Conservation (phyloP, 2,888 invertebrate species). For the Drosophila paracracens region DNA sequence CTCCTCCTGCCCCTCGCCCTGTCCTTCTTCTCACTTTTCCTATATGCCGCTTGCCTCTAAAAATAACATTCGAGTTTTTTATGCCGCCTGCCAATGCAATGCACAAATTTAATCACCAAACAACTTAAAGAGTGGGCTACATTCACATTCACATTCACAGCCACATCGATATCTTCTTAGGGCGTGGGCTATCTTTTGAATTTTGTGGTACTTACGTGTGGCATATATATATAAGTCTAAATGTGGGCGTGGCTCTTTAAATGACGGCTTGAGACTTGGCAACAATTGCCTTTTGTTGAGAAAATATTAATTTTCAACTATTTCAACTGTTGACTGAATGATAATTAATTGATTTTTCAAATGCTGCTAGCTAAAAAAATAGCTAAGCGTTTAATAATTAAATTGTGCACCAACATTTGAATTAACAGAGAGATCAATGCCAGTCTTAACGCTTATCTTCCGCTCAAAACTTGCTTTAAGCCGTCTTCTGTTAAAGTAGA, state of each 20-base stretch:
- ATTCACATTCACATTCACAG: slow-evolving; percentile 34
- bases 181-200: slow-evolving; percentile 21
- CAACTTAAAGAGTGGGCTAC: slow-evolving; percentile 41
- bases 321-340: neutral
- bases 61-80: slow-evolving; percentile 65
- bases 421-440: slow-evolving; percentile 19
- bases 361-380: slow-evolving; percentile 8
- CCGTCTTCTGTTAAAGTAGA: slow-evolving; percentile 1
- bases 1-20: neutral
- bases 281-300: neutral
- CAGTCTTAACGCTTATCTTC: slow-evolving; percentile 7
- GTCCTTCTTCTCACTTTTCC: neutral
- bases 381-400: slow-evolving; percentile 9
- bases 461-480: slow-evolving; percentile 7
- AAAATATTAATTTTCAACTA: neutral
- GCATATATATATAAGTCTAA: neutral
- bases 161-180: slow-evolving; percentile 35
- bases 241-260: slow-evolving; percentile 23
- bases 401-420: slow-evolving; percentile 1
- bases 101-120: slow-evolving; percentile 71
- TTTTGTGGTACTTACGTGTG: slow-evolving; percentile 7
- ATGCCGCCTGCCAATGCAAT: slow-evolving; percentile 46
- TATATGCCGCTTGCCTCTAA: slow-evolving; percentile 39
- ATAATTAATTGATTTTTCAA: neutral
- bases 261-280: neutral